phyloP scores from a whole-genome alignment of 2,888 invertebrate genomes.

The Lottia scabra region DNA sequence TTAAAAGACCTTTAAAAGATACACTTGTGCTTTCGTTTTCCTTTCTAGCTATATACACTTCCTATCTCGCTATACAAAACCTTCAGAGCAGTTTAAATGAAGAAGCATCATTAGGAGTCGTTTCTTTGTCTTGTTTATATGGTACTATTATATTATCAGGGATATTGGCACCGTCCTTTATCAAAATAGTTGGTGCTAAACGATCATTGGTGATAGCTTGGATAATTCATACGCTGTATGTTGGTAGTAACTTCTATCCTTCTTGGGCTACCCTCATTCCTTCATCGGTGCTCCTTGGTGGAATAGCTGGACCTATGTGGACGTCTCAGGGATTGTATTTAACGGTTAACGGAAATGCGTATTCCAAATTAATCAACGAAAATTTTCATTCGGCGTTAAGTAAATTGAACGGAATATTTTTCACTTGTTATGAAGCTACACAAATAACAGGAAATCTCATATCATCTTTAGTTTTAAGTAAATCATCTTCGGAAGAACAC shows the following conservation, averaged over 20 bases:
- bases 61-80: conserved; percentile 60
- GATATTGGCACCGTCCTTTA: conserved; percentile 49
- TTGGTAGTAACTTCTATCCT: conserved; percentile 54
- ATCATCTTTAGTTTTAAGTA: conserved; percentile 50
- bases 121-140: conserved; percentile 57
- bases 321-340: conserved; percentile 57
- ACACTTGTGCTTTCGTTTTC: conserved; percentile 48
- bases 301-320: conserved; percentile 57
- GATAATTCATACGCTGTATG: conserved; percentile 48
- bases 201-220: conserved; percentile 47
- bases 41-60: conserved; percentile 58
- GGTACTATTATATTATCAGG: conserved; percentile 56
- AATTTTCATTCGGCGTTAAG: conserved; percentile 42
- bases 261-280: conserved; percentile 49
- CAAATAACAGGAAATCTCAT: conserved; percentile 57
- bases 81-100: conserved; percentile 61
- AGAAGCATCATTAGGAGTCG: conserved; percentile 51
- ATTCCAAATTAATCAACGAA: conserved; percentile 37
- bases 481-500: conserved; percentile 27
- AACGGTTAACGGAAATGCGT: conserved; percentile 45
- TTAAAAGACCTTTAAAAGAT: conserved; percentile 27
- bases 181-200: conserved; percentile 50
- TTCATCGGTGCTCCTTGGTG: conserved; percentile 52
- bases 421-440: conserved; percentile 48
- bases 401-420: conserved; percentile 57